Evolutionary conservation across 1,140 invertebrate genomes (phyloP).

Genomic region (Kradibia gibbosae): DNA sequence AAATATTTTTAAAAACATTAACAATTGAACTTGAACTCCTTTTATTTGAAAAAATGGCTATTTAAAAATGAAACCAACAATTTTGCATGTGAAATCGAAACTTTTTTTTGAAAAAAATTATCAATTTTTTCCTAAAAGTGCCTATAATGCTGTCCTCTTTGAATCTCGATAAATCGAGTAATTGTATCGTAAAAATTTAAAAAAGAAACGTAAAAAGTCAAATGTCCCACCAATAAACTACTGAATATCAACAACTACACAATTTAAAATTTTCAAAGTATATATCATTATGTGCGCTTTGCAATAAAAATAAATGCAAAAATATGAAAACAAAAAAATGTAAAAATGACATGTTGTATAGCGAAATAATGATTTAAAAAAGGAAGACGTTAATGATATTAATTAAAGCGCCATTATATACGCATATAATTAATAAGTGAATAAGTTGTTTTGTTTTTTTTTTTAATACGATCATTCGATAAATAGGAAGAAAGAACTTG

Average conservation of each 20-base stretch:
- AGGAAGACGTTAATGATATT: background rate
- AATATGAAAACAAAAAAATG: constrained; percentile 28
- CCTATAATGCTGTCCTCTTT: constrained; percentile 64
- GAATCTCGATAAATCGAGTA: constrained; percentile 33
- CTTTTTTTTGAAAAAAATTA: constrained; percentile 19
- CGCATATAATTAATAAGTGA: constrained; percentile 30
- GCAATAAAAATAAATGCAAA: constrained; percentile 29
- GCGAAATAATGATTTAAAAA: constrained; percentile 20
- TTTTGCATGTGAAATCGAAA: constrained; percentile 5
- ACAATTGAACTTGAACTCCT: background rate
- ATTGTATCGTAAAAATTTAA: constrained; percentile 33
- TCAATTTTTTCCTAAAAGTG: constrained; percentile 67
- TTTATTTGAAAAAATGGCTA: too few relatives aligned
- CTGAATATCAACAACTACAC: constrained; percentile 16
- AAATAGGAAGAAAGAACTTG: constrained; percentile 13
- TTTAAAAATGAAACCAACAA: too few relatives aligned
- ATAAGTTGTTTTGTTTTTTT: constrained; percentile 35
- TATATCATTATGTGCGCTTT: constrained; percentile 25
- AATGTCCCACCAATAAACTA: background rate
- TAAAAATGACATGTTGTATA: constrained; percentile 36
- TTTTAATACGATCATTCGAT: constrained; percentile 17
- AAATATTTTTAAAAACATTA: background rate
- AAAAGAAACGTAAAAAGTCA: background rate
- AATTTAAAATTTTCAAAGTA: constrained; percentile 27
- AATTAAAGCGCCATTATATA: constrained; percentile 25